These are phyloP conservation scores for Oncopodura yosiiana DNA, from an alignment of 1,140 invertebrate species.

Conservation along the genomic window DNA sequence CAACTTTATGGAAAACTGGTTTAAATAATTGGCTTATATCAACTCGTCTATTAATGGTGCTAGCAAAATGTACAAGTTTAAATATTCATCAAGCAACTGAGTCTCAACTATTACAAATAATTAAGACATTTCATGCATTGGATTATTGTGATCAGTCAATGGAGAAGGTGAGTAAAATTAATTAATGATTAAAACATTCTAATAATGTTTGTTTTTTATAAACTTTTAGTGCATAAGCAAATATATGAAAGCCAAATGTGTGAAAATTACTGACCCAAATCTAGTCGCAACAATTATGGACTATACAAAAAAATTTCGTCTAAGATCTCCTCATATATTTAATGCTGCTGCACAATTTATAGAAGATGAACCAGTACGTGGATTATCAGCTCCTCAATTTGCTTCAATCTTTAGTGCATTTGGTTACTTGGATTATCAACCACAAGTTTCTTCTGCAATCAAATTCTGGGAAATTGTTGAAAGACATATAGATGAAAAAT, in stretches of 20 bases:
- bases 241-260: conserved; percentile 49
- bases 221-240: conserved; percentile 47
- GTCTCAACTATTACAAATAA: conserved; percentile 49
- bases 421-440: conserved; percentile 53
- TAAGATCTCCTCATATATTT: conserved; percentile 50
- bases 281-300: conserved; percentile 53
- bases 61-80: conserved; percentile 51
- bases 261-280: conserved; percentile 43
- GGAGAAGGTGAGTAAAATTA: conserved; percentile 37
- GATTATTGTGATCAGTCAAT: conserved; percentile 47
- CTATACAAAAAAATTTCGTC: conserved; percentile 51
- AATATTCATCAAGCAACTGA: conserved; percentile 53
- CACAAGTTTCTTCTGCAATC: conserved; percentile 40
- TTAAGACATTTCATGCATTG: conserved; percentile 47
- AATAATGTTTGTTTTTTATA: neutral
- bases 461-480: conserved; percentile 54
- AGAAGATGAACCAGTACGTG: conserved; percentile 41
- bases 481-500: conserved; percentile 47
- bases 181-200: neutral
- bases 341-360: conserved; percentile 51
- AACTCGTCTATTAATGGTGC: conserved; percentile 41
- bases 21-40: conserved; percentile 41
- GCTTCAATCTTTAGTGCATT: conserved; percentile 51
- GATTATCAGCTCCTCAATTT: conserved; percentile 47
- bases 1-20: neutral